phyloP scores from a whole-genome alignment of 2,888 invertebrate species.

The Flexamia atlantica region DNA sequence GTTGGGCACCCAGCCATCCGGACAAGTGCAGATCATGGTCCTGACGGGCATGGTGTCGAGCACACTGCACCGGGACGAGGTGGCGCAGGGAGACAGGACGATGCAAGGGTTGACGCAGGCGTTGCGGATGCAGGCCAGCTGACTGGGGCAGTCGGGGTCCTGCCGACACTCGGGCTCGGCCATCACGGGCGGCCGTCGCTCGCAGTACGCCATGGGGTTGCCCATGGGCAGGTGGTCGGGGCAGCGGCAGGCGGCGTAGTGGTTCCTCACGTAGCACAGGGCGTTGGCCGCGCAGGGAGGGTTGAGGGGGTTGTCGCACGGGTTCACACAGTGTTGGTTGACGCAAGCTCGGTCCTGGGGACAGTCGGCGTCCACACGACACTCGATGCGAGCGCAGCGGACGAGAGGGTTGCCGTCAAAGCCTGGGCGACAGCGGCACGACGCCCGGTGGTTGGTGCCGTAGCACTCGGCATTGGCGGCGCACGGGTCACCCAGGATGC shows the following conservation, averaged over 20 bases:
- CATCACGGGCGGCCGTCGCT: slow-evolving; percentile 75
- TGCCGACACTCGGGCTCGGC: slow-evolving; percentile 80
- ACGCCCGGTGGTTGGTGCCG: slow-evolving; percentile 87
- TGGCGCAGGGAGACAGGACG: slow-evolving; percentile 76
- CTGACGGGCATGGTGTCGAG: slow-evolving; percentile 91
- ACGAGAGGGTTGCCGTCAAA: slow-evolving; percentile 89
- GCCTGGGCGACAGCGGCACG: slow-evolving; percentile 88
- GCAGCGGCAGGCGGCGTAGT: slow-evolving; percentile 89
- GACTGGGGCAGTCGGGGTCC: slow-evolving; percentile 90
- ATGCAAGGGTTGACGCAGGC: slow-evolving; percentile 90
- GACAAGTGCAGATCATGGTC: slow-evolving; percentile 93
- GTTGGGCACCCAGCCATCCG: slow-evolving; percentile 90
- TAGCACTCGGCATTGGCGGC: slow-evolving; percentile 91
- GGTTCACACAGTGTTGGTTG: slow-evolving; percentile 86
- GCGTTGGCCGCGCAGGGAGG: slow-evolving; percentile 92
- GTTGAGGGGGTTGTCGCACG: slow-evolving; percentile 82
- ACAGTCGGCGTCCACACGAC: slow-evolving; percentile 88
- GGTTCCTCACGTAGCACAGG: slow-evolving; percentile 87
- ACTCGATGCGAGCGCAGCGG: slow-evolving; percentile 86
- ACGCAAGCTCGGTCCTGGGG: slow-evolving; percentile 86
- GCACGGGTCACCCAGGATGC: slow-evolving; percentile 89
- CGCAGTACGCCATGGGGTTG: slow-evolving; percentile 88
- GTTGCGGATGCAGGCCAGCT: slow-evolving; percentile 89
- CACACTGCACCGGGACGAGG: slow-evolving; percentile 88
- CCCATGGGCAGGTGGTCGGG: slow-evolving; percentile 88